phyloP scores from a whole-genome alignment of 2,797 vertebrate species.

The Ctenochaetus hawaiiensis region DNA sequence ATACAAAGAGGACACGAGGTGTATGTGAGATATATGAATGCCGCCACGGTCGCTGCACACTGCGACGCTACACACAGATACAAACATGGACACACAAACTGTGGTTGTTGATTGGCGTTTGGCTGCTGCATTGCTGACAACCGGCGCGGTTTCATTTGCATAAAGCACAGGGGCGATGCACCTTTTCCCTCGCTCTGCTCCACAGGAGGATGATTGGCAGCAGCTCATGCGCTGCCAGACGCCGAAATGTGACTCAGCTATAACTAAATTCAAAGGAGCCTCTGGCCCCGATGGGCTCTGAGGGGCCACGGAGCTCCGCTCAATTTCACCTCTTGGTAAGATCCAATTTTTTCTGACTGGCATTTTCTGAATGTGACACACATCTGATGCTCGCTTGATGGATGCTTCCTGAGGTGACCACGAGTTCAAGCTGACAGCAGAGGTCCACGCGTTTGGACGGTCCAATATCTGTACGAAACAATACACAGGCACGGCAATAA shows the following conservation, averaged over 20 bases:
- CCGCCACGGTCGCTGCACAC: too few species aligned
- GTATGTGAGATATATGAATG: not conserved
- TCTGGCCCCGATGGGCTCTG: slow-evolving; percentile 16
- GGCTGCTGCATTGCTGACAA: slow-evolving; percentile 49
- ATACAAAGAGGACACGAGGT: not conserved
- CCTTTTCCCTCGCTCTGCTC: slow-evolving; percentile 47
- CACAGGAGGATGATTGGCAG: slow-evolving; percentile 65
- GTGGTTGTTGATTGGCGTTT: slow-evolving; percentile 50
- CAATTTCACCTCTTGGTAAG: slow-evolving; percentile 67
- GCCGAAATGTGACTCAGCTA: slow-evolving; percentile 46
- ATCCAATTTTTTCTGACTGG: slow-evolving; percentile 55
- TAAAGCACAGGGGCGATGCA: slow-evolving; percentile 40
- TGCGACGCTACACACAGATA: not conserved
- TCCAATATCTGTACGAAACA: not conserved
- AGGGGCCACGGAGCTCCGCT: slow-evolving; percentile 39
- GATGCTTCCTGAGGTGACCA: slow-evolving; percentile 27
- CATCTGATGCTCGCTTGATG: slow-evolving; percentile 34
- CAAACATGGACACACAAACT: not conserved
- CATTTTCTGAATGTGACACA: slow-evolving; percentile 47
- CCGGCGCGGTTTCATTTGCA: slow-evolving; percentile 55
- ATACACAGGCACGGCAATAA: not conserved
- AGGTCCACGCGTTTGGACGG: not conserved
- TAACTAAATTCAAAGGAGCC: slow-evolving; percentile 57
- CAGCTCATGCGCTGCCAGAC: slow-evolving; percentile 27
- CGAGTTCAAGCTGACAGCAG: not conserved